phyloP scores from a whole-genome alignment of 2,113 vertebrate genomes.

The Alligator sinensis region DNA sequence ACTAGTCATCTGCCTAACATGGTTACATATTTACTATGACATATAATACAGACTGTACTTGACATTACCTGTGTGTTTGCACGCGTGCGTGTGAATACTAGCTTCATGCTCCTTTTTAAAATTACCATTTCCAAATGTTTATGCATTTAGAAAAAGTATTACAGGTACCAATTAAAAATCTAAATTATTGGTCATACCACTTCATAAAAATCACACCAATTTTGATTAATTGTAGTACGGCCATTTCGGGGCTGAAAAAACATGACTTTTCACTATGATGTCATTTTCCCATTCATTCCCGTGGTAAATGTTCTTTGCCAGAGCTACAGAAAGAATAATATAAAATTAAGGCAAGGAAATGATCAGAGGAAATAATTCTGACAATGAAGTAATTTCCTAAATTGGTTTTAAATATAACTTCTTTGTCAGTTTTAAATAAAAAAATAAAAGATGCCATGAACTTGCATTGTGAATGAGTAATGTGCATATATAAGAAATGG shows the following conservation, averaged over 20 bases:
- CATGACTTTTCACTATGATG: slow-evolving; percentile 68
- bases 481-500: slow-evolving; percentile 58
- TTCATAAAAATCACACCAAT: slow-evolving; percentile 76
- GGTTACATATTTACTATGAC: neutral
- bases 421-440: slow-evolving; percentile 74
- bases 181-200: slow-evolving; percentile 68
- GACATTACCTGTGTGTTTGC: too few relatives aligned
- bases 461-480: slow-evolving; percentile 64
- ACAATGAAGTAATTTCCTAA: slow-evolving; percentile 78
- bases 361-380: slow-evolving; percentile 74
- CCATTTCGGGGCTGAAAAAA: slow-evolving; percentile 70
- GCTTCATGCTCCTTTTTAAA: neutral
- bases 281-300: slow-evolving; percentile 71
- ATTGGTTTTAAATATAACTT: slow-evolving; percentile 68
- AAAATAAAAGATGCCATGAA: slow-evolving; percentile 60
- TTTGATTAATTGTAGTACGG: slow-evolving; percentile 70
- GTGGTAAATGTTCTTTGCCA: slow-evolving; percentile 50
- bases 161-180: slow-evolving; percentile 60
- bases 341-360: slow-evolving; percentile 68
- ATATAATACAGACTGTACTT: neutral
- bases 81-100: rapidly evolving
- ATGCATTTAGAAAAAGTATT: neutral
- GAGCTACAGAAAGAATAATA: slow-evolving; percentile 66
- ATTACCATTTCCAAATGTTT: neutral
- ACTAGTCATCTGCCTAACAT: neutral